A percentile compares a stretch with the other conserved stretches of the same genome.
Conservation (phyloP, 2,113 vertebrate genomes). For the Clupea harengus region DNA sequence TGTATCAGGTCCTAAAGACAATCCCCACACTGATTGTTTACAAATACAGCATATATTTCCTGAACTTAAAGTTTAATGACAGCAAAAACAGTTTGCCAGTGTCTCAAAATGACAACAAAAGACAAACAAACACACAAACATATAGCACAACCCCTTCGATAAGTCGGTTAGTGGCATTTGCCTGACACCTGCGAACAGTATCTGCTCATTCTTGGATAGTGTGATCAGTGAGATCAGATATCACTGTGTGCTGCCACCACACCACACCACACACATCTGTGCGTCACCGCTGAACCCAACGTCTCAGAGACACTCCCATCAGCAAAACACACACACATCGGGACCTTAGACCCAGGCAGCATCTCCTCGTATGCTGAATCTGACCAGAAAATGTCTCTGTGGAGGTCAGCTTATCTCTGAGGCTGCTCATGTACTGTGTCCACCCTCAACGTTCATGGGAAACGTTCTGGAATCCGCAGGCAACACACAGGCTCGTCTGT, state of each 20-base stretch:
- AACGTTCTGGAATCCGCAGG: not conserved
- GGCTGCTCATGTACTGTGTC: not conserved
- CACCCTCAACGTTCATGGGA: not conserved
- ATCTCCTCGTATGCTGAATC: not conserved
- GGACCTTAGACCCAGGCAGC: not conserved
- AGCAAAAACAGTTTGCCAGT: not conserved
- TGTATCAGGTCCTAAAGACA: not conserved
- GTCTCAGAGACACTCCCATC: slow-evolving; percentile 21
- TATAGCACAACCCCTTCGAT: not conserved
- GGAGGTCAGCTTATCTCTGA: not conserved
- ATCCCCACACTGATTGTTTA: not conserved
- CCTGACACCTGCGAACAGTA: slow-evolving; percentile 41
- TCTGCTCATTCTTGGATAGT: slow-evolving; percentile 52
- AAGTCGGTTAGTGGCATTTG: not conserved
- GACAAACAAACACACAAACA: not conserved
- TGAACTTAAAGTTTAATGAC: not conserved
- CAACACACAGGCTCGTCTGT: not conserved
- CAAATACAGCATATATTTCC: not conserved
- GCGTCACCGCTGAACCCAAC: slow-evolving; percentile 12
- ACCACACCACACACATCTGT: slow-evolving; percentile 41
- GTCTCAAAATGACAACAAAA: not conserved
- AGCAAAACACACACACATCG: slow-evolving; percentile 10
- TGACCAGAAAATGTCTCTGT: not conserved
- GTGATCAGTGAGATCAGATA: slow-evolving; percentile 63
- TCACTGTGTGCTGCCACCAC: slow-evolving; percentile 46